These are phyloP conservation scores for Eucidaris tribuloides DNA, from an alignment of 35 echinoderm and acorn worm species.

Conservation along the genomic window DNA sequence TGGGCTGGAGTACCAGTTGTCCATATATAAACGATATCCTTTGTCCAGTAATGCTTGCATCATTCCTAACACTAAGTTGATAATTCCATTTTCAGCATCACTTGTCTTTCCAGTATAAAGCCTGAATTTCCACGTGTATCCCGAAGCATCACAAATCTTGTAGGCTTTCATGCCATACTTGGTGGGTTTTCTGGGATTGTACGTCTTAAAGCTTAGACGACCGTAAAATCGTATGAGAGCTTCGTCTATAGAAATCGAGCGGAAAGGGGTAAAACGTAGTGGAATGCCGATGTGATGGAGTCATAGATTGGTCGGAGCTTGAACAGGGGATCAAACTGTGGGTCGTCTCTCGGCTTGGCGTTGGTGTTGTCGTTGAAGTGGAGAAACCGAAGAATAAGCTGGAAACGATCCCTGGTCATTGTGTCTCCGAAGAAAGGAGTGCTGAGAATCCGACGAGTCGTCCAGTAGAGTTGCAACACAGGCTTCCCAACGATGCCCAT, in stretches of 20 bases:
- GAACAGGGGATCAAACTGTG: not conserved
- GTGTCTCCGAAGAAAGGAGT: not conserved
- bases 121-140: constrained; percentile 24
- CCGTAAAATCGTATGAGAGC: constrained; percentile 13
- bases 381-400: not conserved
- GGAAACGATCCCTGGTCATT: constrained; percentile 4
- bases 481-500: constrained; percentile 3
- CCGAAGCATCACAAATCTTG: constrained; percentile 14
- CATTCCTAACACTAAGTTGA: not conserved
- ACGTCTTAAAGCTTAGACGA: not conserved
- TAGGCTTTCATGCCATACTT: constrained; percentile 29
- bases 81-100: not conserved
- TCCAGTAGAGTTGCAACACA: not conserved
- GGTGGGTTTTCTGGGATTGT: constrained; percentile 12
- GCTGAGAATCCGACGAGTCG: not conserved
- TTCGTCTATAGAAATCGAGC: constrained; percentile 25
- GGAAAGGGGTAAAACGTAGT: constrained; percentile 11
- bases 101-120: not conserved
- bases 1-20: constrained; percentile 32
- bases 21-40: constrained; percentile 32
- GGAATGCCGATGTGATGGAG: not conserved
- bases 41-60: constrained; percentile 3
- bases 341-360: not conserved
- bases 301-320: not conserved
- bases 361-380: not conserved